Evolutionary conservation across 2,888 invertebrate genomes (phyloP).

Genomic region (Brachypalpus laphriformis): DNA sequence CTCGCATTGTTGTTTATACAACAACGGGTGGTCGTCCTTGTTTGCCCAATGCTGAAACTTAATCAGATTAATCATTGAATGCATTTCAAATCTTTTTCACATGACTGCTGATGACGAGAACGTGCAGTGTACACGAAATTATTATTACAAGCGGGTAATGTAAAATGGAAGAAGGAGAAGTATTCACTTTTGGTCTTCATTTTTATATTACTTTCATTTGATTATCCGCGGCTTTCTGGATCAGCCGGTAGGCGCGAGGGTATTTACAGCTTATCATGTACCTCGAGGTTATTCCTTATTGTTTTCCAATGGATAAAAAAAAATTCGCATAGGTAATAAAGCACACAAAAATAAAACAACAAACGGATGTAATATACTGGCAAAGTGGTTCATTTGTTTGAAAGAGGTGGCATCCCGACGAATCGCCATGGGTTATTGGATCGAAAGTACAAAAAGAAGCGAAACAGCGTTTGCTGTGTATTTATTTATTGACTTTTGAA

Average conservation of each 20-base stretch:
- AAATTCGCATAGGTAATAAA: too few relatives aligned
- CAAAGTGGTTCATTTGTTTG: neutral
- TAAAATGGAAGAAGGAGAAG: neutral
- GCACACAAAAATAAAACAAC: too few relatives aligned
- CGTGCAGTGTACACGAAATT: neutral
- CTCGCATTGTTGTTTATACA: neutral
- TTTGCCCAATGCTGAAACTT: neutral
- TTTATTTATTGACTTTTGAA: neutral
- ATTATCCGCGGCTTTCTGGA: too few relatives aligned
- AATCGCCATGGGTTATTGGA: neutral
- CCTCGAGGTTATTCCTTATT: too few relatives aligned
- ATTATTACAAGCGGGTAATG: neutral
- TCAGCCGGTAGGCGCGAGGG: too few relatives aligned
- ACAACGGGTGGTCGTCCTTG: neutral
- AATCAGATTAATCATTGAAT: constrained; percentile 8
- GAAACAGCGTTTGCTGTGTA: neutral
- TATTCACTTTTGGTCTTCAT: neutral
- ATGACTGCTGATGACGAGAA: constrained; percentile 6
- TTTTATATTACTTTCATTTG: neutral
- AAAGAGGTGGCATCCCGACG: neutral
- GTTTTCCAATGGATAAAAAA: too few relatives aligned
- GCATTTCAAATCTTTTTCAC: constrained; percentile 2
- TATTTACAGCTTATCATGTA: too few relatives aligned
- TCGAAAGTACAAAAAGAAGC: neutral
- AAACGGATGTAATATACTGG: neutral